Conservation (phyloP, 2,113 vertebrate genomes). For the Aspiorhynchus laticeps region DNA sequence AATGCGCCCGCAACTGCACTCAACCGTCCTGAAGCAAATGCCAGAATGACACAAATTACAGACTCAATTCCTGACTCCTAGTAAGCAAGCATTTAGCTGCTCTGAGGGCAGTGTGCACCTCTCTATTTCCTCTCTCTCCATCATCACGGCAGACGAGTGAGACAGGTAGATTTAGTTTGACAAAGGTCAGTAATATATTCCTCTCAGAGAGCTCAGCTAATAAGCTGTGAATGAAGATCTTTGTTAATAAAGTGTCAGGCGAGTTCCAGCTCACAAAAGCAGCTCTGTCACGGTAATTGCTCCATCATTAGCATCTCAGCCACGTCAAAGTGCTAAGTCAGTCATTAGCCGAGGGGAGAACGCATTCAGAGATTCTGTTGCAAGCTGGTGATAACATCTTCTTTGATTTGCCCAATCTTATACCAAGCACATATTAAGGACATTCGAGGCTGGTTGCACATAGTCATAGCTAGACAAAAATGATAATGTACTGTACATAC, state of each 20-base stretch:
- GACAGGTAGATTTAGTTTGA: constrained; percentile 57
- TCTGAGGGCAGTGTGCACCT: not conserved
- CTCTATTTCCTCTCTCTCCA: constrained; percentile 41
- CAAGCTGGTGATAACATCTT: constrained; percentile 55
- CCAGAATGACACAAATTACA: constrained; percentile 36
- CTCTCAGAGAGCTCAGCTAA: constrained; percentile 55
- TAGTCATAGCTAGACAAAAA: constrained; percentile 19
- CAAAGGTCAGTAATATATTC: constrained; percentile 63
- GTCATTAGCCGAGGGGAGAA: constrained; percentile 65
- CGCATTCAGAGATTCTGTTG: constrained; percentile 39
- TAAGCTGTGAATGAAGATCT: constrained; percentile 57
- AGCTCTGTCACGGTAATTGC: constrained; percentile 68
- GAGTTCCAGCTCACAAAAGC: constrained; percentile 65
- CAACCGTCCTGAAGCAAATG: constrained; percentile 6
- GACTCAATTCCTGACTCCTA: constrained; percentile 10
- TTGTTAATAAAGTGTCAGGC: constrained; percentile 61
- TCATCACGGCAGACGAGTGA: constrained; percentile 15
- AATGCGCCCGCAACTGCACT: not conserved
- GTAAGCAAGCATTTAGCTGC: not conserved
- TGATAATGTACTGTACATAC: not conserved
- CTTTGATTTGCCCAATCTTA: constrained; percentile 55
- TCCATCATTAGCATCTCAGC: constrained; percentile 68
- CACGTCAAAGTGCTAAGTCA: constrained; percentile 68
- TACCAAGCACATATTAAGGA: constrained; percentile 36
- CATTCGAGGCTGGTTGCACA: constrained; percentile 25